These are phyloP conservation scores for Agapornis canus DNA, from an alignment of 2,797 vertebrate genomes.

Conservation along the genomic window DNA sequence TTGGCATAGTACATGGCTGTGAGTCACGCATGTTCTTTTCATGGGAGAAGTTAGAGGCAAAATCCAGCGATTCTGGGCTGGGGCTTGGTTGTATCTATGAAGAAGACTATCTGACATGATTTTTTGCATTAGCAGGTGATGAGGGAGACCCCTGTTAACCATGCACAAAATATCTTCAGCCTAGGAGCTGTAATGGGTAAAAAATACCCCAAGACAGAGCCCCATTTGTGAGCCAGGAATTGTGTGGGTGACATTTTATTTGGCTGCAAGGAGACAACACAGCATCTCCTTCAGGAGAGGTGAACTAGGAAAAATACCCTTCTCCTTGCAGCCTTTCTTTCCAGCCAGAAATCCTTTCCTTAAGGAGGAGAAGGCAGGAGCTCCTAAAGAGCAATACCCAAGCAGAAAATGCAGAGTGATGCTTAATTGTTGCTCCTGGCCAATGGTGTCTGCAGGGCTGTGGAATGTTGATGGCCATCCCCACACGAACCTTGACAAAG, in stretches of 20 bases:
- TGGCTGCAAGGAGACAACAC: neutral
- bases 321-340: neutral
- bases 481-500: neutral
- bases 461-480: fast-evolving
- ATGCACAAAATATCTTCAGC: fast-evolving
- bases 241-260: fast-evolving
- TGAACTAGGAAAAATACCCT: fast-evolving
- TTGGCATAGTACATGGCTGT: fast-evolving
- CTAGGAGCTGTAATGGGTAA: neutral
- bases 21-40: fast-evolving
- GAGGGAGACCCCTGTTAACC: neutral
- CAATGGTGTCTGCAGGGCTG: fast-evolving
- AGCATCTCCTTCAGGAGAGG: neutral
- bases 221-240: fast-evolving
- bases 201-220: neutral
- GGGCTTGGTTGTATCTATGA: neutral
- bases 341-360: neutral
- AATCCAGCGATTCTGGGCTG: neutral
- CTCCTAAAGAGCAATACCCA: fast-evolving
- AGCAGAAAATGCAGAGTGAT: fast-evolving
- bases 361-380: neutral
- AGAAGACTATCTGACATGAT: neutral
- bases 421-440: neutral
- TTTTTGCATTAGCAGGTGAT: neutral
- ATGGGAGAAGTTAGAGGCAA: neutral